phyloP scores from a whole-genome alignment of 2,113 vertebrate genomes.

The Saccopteryx bilineata region DNA sequence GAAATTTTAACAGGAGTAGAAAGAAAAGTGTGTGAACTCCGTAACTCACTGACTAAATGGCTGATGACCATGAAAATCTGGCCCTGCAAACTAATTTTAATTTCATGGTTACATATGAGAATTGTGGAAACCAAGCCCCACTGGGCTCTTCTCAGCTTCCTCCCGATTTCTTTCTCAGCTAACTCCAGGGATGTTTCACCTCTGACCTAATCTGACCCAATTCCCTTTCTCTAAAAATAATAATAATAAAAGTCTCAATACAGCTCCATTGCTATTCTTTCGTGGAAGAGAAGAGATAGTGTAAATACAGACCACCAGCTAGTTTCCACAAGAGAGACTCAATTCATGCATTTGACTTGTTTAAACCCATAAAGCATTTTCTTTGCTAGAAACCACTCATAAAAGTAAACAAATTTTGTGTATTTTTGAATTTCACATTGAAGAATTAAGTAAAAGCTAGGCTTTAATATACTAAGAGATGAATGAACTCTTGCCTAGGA shows the following conservation, averaged over 20 bases:
- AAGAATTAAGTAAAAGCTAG: background rate
- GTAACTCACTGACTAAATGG: background rate
- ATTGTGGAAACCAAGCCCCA: background rate
- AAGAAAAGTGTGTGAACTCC: background rate
- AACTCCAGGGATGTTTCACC: background rate
- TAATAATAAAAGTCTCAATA: background rate
- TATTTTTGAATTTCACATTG: conserved; percentile 11
- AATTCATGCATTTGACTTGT: background rate
- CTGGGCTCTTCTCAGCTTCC: background rate
- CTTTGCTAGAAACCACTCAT: background rate
- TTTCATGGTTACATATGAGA: conserved; percentile 44
- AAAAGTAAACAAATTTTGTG: conserved; percentile 19
- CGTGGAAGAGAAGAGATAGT: background rate
- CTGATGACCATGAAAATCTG: background rate
- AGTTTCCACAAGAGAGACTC: background rate
- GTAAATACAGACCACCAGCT: background rate
- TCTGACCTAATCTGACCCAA: conserved; percentile 39
- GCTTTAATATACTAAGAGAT: background rate
- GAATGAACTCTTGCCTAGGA: background rate
- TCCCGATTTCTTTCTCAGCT: background rate
- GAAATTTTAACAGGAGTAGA: background rate
- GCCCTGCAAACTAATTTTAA: conserved; percentile 38
- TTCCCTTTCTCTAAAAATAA: background rate
- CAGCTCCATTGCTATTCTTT: background rate
- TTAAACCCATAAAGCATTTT: conserved; percentile 16